Base-by-base conservation (phyloP, 2,797 vertebrate genomes). In the Falco peregrinus region DNA sequence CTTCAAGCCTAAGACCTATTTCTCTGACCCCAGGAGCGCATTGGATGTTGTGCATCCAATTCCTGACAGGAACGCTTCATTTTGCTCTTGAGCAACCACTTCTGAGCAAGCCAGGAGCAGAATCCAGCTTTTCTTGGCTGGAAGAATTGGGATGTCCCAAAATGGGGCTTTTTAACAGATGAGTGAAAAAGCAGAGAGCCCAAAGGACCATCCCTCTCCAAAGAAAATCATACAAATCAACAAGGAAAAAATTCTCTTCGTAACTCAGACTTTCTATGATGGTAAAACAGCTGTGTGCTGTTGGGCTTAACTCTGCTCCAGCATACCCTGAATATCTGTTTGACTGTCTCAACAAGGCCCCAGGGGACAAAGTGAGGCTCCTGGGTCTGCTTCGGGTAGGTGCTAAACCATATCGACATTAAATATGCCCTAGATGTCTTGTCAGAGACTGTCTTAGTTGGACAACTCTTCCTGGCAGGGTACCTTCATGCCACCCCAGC, bases 41-140 rank as follows among this genome's bases (percentile, higher is more conserved):
- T 1, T 93, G 94, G 89, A 94, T 59, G 41, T 16, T 73, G 48
- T 91, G 77, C 89, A 92, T 95, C 89, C 90, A 96, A 53, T 64
- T 93, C 94, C 89, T 97, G 95, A 95, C 94, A 97, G 93, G 77
- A 97, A 96, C 93, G 92, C 91, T 96, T 93, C 93, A 83, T 96
- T 96, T 90, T 79, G 93, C 94, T 95, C 96, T 97, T 96, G 95
- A 97, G 95, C 93, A 97, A 96, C 92, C 67, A 78, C 81, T 95
- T 96, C 87, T 67, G 85, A 96, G 90, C 93, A 97, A 92, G 96
- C 96, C 96, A 97, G 92, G 45, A 96, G 93, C 81, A 95, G 90
- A 95, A 89, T 97, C 97, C 97, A 97, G 89, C 57, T 95, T 97
- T 93, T 94, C 76, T 96, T 92, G 93, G 89, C 96, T 82, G 76